These are phyloP conservation scores for Bos javanicus DNA, from an alignment of 2,113 vertebrate species.

Conservation along the genomic window DNA sequence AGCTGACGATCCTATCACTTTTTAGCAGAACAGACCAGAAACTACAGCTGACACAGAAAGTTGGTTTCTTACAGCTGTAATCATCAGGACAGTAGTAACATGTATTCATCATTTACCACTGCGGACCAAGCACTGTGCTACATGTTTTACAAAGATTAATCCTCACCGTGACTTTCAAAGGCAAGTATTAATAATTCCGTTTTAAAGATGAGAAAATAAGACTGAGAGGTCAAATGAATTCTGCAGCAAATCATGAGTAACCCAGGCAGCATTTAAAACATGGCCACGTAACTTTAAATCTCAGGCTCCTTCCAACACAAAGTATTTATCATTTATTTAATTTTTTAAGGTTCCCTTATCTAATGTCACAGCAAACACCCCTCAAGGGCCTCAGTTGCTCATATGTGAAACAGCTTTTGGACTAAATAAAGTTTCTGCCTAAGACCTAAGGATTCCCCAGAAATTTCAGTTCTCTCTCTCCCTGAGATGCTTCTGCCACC, in stretches of 20 bases:
- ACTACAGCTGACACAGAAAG: not conserved
- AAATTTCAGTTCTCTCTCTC: not conserved
- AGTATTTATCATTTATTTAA: not conserved
- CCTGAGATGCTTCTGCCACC: not conserved
- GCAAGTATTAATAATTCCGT: not conserved
- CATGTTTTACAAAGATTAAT: not conserved
- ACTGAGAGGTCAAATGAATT: not conserved
- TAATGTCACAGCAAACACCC: not conserved
- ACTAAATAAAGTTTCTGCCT: not conserved
- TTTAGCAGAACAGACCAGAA: not conserved
- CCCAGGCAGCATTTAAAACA: not conserved
- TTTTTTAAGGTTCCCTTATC: not conserved
- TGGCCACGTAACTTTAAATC: not conserved
- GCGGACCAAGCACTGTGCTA: not conserved
- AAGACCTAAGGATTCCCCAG: not conserved
- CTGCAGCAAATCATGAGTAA: not conserved
- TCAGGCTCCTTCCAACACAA: not conserved
- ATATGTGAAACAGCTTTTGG: not conserved
- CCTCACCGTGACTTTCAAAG: not conserved
- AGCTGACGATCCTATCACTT: not conserved
- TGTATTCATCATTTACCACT: not conserved
- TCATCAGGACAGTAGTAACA: not conserved
- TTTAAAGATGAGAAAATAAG: not conserved
- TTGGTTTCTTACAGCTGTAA: not conserved
- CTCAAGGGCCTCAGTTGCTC: not conserved